A percentile compares a stretch with the other conserved stretches of the same genome.
These are phyloP conservation scores for Teleogryllus occipitalis DNA, from an alignment of 1,140 invertebrate genomes.

Conservation along the genomic window DNA sequence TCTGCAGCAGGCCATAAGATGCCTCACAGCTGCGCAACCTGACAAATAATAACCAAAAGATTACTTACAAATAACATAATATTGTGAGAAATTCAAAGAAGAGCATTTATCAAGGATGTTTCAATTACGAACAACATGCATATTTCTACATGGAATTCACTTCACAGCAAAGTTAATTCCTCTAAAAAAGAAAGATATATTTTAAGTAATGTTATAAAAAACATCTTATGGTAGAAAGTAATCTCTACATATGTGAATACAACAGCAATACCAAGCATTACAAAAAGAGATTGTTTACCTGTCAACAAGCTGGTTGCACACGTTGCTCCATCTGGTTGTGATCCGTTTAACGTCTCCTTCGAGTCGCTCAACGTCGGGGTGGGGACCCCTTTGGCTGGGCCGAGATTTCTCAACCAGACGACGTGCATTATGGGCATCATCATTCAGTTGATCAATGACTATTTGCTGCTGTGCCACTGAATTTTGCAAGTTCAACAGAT, in stretches of 20 bases:
- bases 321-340: slow-evolving; percentile 81
- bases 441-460: slow-evolving; percentile 80
- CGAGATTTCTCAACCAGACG: slow-evolving; percentile 79
- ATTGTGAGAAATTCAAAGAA: background rate
- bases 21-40: slow-evolving; percentile 78
- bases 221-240: too few relatives aligned
- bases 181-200: too few relatives aligned
- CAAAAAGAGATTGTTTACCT: slow-evolving; percentile 44
- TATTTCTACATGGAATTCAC: background rate
- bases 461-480: slow-evolving; percentile 75
- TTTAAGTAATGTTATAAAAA: too few relatives aligned
- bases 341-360: slow-evolving; percentile 87
- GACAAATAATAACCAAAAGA: slow-evolving; percentile 11
- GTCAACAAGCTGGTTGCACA: slow-evolving; percentile 84
- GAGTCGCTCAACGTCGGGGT: slow-evolving; percentile 81
- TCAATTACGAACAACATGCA: background rate
- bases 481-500: slow-evolving; percentile 69
- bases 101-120: too few relatives aligned
- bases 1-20: slow-evolving; percentile 73
- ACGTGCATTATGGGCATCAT: slow-evolving; percentile 78
- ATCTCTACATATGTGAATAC: too few relatives aligned
- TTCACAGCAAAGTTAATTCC: too few relatives aligned
- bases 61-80: background rate
- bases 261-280: too few relatives aligned
- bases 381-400: slow-evolving; percentile 51